phyloP scores from a whole-genome alignment of 2,888 invertebrate genomes.

The Acleris holmiana region DNA sequence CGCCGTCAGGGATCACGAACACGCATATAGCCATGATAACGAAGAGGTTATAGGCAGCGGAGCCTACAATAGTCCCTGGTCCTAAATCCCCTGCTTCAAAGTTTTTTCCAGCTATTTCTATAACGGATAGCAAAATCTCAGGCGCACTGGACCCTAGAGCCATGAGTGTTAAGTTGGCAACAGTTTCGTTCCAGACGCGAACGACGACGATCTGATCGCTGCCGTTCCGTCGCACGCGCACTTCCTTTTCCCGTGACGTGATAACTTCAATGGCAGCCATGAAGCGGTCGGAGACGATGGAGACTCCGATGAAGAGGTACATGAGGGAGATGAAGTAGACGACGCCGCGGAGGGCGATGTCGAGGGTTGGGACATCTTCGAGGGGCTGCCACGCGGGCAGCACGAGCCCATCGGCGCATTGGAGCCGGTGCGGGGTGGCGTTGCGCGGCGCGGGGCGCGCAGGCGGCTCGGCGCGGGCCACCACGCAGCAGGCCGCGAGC shows the following conservation, averaged over 20 bases:
- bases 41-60: conserved; percentile 99
- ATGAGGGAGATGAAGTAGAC: conserved; percentile 95
- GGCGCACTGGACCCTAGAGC: conserved; percentile 99
- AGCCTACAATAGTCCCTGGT: conserved; percentile 99
- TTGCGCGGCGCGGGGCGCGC: conserved; percentile 68
- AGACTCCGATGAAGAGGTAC: conserved; percentile 99
- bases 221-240: conserved; percentile 94
- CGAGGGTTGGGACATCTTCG: conserved; percentile 89
- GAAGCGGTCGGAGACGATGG: conserved; percentile 99
- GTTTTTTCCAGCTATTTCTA: conserved; percentile 97
- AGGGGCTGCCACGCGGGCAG: conserved; percentile 95
- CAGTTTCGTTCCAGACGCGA: conserved; percentile 99
- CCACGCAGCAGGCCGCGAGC: conserved; percentile 77
- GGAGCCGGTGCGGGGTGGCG: conserved; percentile 65
- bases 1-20: conserved; percentile 94
- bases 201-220: conserved; percentile 96
- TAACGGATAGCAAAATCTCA: conserved; percentile 98
- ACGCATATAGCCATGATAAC: conserved; percentile 99
- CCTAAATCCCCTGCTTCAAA: conserved; percentile 98
- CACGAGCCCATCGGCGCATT: conserved; percentile 93
- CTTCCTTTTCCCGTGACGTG: conserved; percentile 98
- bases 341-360: conserved; percentile 92
- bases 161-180: conserved; percentile 99
- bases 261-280: conserved; percentile 99
- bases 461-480: conserved; percentile 73